Conservation (phyloP, 2,888 invertebrate genomes). For the Merodon equestris region DNA sequence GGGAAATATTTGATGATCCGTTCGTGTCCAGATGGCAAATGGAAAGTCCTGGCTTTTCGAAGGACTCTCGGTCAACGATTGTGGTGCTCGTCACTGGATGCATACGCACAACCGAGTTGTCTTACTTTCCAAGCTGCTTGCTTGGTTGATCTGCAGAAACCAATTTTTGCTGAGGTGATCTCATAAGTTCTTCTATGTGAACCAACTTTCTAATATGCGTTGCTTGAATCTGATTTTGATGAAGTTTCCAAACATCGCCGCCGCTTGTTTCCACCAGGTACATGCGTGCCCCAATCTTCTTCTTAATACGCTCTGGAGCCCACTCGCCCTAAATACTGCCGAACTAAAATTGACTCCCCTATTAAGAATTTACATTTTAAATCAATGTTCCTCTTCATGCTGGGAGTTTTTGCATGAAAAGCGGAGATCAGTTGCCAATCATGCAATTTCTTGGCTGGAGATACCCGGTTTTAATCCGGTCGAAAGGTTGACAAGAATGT, state of each 20-base stretch:
- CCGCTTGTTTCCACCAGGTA: conserved; percentile 16
- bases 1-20: not conserved
- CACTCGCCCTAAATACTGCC: conserved; percentile 18
- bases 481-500: conserved; percentile 27
- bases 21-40: not conserved
- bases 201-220: not conserved
- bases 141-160: too few relatives aligned
- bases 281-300: conserved; percentile 21
- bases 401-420: not conserved
- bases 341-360: conserved; percentile 7
- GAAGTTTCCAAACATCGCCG: conserved; percentile 8
- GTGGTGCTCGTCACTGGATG: too few relatives aligned
- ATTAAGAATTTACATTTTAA: not conserved
- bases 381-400: too few relatives aligned
- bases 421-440: conserved; percentile 11
- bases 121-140: too few relatives aligned
- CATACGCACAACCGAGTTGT: too few relatives aligned
- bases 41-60: not conserved
- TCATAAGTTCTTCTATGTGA: too few relatives aligned
- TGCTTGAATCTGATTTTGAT: conserved; percentile 19
- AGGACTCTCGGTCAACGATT: too few relatives aligned
- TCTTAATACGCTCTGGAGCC: not conserved
- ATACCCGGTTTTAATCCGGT: conserved; percentile 17
- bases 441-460: conserved; percentile 30
- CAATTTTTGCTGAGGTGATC: too few relatives aligned